A percentile compares a stretch with the other conserved stretches of the same genome.
Conservation (phyloP, 2,888 invertebrate genomes). For the Nephrocerus scutellatus region DNA sequence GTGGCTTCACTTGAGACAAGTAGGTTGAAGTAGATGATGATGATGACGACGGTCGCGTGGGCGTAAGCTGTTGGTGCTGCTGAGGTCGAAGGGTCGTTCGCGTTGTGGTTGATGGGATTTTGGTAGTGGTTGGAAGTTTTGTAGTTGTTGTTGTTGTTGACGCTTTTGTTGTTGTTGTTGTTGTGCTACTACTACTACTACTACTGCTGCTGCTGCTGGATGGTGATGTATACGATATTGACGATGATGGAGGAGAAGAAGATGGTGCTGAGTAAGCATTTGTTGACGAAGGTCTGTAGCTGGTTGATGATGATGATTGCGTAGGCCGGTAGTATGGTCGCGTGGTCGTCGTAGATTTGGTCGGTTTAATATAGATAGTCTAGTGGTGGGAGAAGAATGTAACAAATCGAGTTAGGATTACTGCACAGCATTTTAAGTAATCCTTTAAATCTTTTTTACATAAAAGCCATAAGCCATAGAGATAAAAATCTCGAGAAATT, state of each 20-base stretch:
- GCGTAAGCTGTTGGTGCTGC: constrained; percentile 4
- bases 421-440: too few species aligned
- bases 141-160: constrained; percentile 6
- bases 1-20: too few species aligned
- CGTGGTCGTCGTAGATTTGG: constrained; percentile 16
- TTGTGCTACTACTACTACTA: constrained; percentile 12
- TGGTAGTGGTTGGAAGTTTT: constrained; percentile 6
- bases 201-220: constrained; percentile 8
- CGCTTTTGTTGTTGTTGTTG: constrained; percentile 15
- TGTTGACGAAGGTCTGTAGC: constrained; percentile 25
- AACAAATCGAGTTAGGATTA: too few species aligned
- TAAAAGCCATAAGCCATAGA: too few species aligned
- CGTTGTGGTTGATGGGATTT: constrained; percentile 4
- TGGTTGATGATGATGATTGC: constrained; percentile 24
- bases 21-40: constrained; percentile 9
- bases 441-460: too few species aligned
- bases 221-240: constrained; percentile 18
- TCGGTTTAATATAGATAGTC: not conserved
- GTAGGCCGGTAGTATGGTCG: constrained; percentile 30
- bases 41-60: constrained; percentile 13
- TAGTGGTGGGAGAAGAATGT: not conserved
- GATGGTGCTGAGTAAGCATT: constrained; percentile 23
- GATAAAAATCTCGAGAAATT: too few species aligned
- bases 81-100: not conserved
- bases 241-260: constrained; percentile 23